phyloP scores from a whole-genome alignment of 2,888 invertebrate genomes.

The Lysandra bellargus region DNA sequence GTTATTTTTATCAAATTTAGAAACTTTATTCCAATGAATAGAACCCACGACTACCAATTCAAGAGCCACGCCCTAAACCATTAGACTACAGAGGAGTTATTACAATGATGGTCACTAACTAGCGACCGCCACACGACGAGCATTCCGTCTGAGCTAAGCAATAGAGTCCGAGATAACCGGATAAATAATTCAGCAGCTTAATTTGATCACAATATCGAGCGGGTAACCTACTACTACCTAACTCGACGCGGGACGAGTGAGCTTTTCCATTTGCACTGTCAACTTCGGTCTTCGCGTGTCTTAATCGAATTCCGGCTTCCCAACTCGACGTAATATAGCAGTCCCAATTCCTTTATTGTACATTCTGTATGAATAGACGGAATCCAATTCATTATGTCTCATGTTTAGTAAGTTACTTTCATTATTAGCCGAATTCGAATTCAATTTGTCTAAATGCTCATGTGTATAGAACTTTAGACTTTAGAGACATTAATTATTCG shows the following conservation, averaged over 20 bases:
- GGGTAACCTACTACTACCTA: conserved; percentile 22
- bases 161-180: conserved; percentile 21
- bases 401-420: conserved; percentile 1
- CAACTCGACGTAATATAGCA: background rate
- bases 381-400: background rate
- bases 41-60: too few species aligned
- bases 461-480: too few species aligned
- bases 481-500: too few species aligned
- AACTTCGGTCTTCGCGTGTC: conserved; percentile 21
- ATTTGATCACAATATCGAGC: conserved; percentile 37
- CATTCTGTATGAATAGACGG: background rate
- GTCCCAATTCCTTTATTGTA: conserved; percentile 16
- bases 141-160: background rate
- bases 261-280: conserved; percentile 22
- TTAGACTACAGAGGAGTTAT: too few species aligned
- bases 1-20: too few species aligned
- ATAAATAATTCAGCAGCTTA: conserved; percentile 35
- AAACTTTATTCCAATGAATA: too few species aligned
- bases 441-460: too few species aligned
- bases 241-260: background rate
- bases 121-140: background rate
- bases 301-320: conserved; percentile 13
- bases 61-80: too few species aligned
- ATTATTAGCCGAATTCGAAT: background rate
- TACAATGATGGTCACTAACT: background rate